phyloP scores from a whole-genome alignment of 2,113 vertebrate species.

The Gavia stellata region DNA sequence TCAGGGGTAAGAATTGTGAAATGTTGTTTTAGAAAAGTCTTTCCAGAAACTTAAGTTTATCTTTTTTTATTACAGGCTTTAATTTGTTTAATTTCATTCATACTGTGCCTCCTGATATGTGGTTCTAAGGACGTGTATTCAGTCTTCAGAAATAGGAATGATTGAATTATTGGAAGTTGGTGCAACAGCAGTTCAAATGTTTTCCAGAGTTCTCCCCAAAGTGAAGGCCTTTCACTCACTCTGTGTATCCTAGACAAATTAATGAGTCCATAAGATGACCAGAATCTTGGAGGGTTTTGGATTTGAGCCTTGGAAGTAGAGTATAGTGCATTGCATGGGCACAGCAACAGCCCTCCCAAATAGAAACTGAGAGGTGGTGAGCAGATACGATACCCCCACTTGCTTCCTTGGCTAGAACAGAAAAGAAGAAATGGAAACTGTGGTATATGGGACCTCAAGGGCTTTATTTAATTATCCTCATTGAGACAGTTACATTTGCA shows the following conservation, averaged over 20 bases:
- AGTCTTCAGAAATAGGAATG: neutral
- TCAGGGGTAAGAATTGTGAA: neutral
- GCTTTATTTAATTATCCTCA: slow-evolving; percentile 42
- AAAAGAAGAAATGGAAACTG: neutral
- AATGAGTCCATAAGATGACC: neutral
- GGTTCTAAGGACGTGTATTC: neutral
- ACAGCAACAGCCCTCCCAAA: rapidly evolving
- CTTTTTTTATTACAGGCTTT: neutral
- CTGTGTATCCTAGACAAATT: neutral
- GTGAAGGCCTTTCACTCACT: neutral
- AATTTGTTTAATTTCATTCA: neutral
- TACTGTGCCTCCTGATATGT: neutral
- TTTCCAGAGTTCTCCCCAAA: neutral
- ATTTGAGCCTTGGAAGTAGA: neutral
- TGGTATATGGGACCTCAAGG: neutral
- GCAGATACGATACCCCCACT: neutral
- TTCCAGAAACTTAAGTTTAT: neutral
- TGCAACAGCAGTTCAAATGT: neutral
- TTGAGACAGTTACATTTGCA: slow-evolving; percentile 36
- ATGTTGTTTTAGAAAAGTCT: neutral
- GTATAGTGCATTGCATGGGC: neutral
- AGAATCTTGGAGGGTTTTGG: neutral
- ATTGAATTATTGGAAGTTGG: neutral
- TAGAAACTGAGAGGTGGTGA: neutral
- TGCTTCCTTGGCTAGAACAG: neutral